Evolutionary conservation across 2,113 vertebrate genomes (phyloP).

Genomic region (Camelus dromedarius): DNA sequence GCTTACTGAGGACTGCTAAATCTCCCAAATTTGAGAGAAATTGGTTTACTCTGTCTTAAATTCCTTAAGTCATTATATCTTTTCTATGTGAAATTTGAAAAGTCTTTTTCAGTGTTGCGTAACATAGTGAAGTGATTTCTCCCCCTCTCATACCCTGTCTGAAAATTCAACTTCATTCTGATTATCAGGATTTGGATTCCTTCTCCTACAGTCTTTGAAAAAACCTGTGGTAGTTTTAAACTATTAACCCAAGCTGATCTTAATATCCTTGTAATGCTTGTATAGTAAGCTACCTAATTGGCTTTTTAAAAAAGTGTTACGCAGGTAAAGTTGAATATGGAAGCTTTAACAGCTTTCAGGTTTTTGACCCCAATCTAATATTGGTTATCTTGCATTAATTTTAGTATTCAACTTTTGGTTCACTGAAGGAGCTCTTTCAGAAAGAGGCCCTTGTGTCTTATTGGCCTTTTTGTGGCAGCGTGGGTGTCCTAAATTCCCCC

Average conservation of each 20-base stretch:
- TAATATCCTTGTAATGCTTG: background rate
- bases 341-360: background rate
- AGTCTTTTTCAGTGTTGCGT: background rate
- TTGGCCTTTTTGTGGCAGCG: background rate
- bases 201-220: background rate
- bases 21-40: background rate
- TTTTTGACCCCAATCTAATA: background rate
- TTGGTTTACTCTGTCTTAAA: background rate
- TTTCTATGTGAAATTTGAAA: constrained; percentile 25
- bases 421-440: background rate
- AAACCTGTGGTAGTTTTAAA: background rate
- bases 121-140: background rate
- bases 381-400: background rate
- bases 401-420: background rate
- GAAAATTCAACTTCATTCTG: constrained; percentile 6
- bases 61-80: background rate
- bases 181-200: background rate
- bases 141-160: background rate
- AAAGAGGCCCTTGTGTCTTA: background rate
- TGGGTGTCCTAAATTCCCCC: background rate
- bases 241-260: background rate
- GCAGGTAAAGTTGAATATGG: background rate
- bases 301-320: background rate
- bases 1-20: background rate
- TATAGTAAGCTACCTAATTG: background rate